A percentile compares a stretch with the other conserved stretches of the same genome.
Evolutionary conservation across 2,113 vertebrate genomes (phyloP).

Genomic region (Alethe diademata): DNA sequence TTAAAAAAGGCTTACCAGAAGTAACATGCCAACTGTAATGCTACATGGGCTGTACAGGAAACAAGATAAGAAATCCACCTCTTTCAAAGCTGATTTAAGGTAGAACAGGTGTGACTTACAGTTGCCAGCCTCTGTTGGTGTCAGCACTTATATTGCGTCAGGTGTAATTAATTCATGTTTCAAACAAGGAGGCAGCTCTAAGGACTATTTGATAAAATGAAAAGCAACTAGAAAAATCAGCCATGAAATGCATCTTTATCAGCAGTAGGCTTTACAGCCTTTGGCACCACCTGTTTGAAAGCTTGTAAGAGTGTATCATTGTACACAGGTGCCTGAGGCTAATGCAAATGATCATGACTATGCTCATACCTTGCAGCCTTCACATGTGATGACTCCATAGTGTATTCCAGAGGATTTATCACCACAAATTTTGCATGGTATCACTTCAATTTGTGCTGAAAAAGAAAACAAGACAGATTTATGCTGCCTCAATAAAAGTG

Average conservation of each 20-base stretch:
- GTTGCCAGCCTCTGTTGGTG: background rate
- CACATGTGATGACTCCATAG: slow-evolving; percentile 99
- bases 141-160: background rate
- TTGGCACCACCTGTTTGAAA: background rate
- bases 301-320: background rate
- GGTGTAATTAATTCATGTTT: slow-evolving; percentile 1
- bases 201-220: background rate
- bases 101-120: background rate
- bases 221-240: background rate
- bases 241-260: background rate
- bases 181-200: background rate
- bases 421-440: slow-evolving; percentile 99
- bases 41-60: background rate
- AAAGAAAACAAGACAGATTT: slow-evolving; percentile 57
- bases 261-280: background rate
- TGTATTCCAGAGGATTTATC: slow-evolving; percentile 99
- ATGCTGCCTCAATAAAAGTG: background rate
- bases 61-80: background rate
- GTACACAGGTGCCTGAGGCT: background rate
- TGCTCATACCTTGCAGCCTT: slow-evolving; percentile 95
- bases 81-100: background rate
- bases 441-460: slow-evolving; percentile 99
- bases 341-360: background rate
- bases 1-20: background rate
- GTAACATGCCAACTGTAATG: background rate